Evolutionary conservation across 2,113 vertebrate genomes (phyloP), one percentile per base, ranked within the genome.

Genomic region (Psophia crepitans): DNA sequence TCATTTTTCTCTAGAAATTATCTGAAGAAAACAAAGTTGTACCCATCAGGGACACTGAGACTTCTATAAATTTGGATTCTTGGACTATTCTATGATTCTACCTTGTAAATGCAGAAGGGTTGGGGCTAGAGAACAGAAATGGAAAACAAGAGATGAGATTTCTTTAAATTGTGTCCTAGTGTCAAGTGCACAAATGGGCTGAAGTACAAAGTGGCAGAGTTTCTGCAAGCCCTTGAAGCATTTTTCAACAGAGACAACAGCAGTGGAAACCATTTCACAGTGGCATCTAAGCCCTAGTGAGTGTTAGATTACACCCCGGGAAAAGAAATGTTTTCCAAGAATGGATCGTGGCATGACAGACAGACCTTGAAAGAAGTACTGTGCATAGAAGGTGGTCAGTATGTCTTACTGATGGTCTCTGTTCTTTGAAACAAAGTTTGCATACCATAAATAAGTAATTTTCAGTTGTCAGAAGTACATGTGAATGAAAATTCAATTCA

Each of bases 191-290:
- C n/a, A 84, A 75, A 69, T 35, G 48, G 84, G 64, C 65, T 60
- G 43, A 92, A 81, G 71, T 56, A 93, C 85, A 79, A 95, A 80
- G 48, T 14, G 22, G 65, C 90, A 92, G 70, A 93, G 87, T 89
- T 79, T 91, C 81, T 93, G 90, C 57, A 90, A 96, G 96, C 96
- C 95, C 96, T 97, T 96, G 64, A 84, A 96, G 56, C 20, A 37
- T 90, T 97, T 95, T 94, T 87, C 54, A 88, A 2, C 23, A 12
- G 66, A 93, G 65, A 82, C n/a, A 70, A 81, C 46, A 70, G 35
- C 56, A 66, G 11, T 39, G 46, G 56, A 95, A 96, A 74, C 33
- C 53, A 86, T 84, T 93, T 94, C 73, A 63, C 54, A 77, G 60
- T 46, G 51, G 54, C 63, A 82, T 46, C 81, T 74, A 63, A 90